Evolutionary conservation across 1,140 invertebrate genomes (phyloP).

Genomic region (Hypsibius dujardini): DNA sequence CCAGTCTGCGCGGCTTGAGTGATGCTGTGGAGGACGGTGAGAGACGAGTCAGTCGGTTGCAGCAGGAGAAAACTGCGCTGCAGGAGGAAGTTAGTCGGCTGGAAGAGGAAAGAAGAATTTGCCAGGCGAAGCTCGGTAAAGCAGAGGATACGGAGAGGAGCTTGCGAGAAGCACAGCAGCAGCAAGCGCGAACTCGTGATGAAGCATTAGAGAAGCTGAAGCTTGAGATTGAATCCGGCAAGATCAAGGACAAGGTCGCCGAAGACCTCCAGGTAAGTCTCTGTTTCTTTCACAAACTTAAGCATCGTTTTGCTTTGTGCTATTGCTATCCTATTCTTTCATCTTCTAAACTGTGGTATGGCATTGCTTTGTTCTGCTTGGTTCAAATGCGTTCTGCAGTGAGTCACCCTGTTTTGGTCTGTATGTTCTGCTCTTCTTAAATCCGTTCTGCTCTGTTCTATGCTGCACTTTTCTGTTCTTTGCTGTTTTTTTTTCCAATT

Average conservation of each 20-base stretch:
- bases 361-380: too few species aligned
- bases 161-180: background rate
- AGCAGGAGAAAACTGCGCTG: background rate
- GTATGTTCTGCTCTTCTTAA: too few species aligned
- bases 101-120: background rate
- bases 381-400: too few species aligned
- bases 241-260: background rate
- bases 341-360: too few species aligned
- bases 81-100: background rate
- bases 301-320: too few species aligned
- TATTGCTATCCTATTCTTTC: too few species aligned
- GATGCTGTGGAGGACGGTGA: background rate
- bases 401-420: too few species aligned
- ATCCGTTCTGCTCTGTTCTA: too few species aligned
- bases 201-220: background rate
- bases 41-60: background rate
- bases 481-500: too few species aligned
- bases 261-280: constrained; percentile 7
- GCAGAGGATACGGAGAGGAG: background rate
- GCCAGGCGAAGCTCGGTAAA: background rate
- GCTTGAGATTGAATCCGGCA: background rate
- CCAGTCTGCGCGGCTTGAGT: background rate
- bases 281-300: too few species aligned
- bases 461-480: too few species aligned
- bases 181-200: background rate